Evolutionary conservation across 2,888 invertebrate genomes (phyloP).

Genomic region (Caprella mutica): DNA sequence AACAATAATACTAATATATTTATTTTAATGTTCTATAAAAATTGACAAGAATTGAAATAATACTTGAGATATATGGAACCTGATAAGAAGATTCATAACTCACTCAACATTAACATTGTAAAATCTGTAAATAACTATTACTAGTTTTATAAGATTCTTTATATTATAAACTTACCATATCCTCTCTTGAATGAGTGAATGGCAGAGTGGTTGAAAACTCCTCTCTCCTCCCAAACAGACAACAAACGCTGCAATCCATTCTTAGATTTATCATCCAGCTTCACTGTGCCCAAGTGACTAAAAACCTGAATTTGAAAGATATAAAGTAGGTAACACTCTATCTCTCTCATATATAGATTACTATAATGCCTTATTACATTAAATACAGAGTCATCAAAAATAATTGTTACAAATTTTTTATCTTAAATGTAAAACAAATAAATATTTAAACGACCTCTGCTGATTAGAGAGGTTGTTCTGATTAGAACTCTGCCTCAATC

Average conservation of each 20-base stretch:
- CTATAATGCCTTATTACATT: too few species aligned
- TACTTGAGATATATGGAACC: background rate
- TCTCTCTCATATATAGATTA: too few species aligned
- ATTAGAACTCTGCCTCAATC: too few species aligned
- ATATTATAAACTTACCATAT: conserved; percentile 1
- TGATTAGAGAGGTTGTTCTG: too few species aligned
- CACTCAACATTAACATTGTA: background rate
- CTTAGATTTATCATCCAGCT: conserved; percentile 68
- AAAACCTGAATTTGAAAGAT: conserved; percentile 59
- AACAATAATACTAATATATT: background rate
- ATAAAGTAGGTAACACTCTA: too few species aligned
- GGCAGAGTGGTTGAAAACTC: conserved; percentile 55
- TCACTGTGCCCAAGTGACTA: conserved; percentile 60
- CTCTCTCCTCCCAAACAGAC: conserved; percentile 83
- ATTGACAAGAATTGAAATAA: background rate
- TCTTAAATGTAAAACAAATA: too few species aligned
- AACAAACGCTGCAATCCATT: conserved; percentile 67
- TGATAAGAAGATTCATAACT: background rate
- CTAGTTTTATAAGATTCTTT: background rate
- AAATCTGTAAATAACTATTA: conserved; percentile 1
- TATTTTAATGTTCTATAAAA: background rate
- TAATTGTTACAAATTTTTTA: too few species aligned
- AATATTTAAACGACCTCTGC: too few species aligned
- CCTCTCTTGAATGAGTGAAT: conserved; percentile 59
- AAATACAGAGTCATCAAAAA: too few species aligned